A percentile compares a stretch with the other conserved stretches of the same genome.
These are phyloP conservation scores for Ciconia stormi DNA, from an alignment of 2,113 vertebrate genomes.

Conservation along the genomic window DNA sequence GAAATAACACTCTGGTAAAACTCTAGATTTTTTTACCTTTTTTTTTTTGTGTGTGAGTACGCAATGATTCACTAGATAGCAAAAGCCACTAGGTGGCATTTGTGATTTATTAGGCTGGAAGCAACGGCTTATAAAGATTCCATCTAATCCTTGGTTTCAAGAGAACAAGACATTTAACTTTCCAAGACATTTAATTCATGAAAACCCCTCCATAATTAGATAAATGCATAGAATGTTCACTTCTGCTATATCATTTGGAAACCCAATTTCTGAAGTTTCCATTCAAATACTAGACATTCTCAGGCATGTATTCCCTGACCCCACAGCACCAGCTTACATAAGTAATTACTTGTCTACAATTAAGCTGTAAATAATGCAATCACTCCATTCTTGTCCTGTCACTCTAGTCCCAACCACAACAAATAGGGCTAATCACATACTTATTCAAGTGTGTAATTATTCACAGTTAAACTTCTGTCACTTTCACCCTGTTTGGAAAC, in stretches of 20 bases:
- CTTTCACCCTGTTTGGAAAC: constrained; percentile 86
- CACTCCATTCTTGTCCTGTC: constrained; percentile 81
- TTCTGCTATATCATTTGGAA: neutral
- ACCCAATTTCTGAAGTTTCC: constrained; percentile 40
- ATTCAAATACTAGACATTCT: constrained; percentile 55
- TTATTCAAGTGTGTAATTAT: constrained; percentile 86
- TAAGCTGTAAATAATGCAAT: constrained; percentile 86
- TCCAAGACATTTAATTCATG: constrained; percentile 55
- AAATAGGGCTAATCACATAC: constrained; percentile 84
- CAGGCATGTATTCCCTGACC: constrained; percentile 69
- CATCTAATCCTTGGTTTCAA: constrained; percentile 47
- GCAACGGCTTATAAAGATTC: constrained; percentile 41
- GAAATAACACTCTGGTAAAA: neutral
- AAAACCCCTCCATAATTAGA: constrained; percentile 3
- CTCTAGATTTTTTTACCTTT: no score
- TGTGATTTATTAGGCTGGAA: constrained; percentile 78
- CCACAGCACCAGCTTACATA: constrained; percentile 63
- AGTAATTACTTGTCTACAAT: constrained; percentile 82
- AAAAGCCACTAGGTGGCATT: constrained; percentile 81
- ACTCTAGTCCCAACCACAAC: constrained; percentile 77
- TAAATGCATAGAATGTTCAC: constrained; percentile 33
- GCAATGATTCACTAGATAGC: constrained; percentile 1
- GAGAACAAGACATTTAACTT: constrained; percentile 63
- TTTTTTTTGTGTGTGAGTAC: neutral
- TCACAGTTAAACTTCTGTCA: constrained; percentile 85